A percentile compares a stretch with the other conserved stretches of the same genome.
These are phyloP conservation scores for Etia nguti DNA, from an alignment of 2,113 vertebrate species.

Conservation along the genomic window DNA sequence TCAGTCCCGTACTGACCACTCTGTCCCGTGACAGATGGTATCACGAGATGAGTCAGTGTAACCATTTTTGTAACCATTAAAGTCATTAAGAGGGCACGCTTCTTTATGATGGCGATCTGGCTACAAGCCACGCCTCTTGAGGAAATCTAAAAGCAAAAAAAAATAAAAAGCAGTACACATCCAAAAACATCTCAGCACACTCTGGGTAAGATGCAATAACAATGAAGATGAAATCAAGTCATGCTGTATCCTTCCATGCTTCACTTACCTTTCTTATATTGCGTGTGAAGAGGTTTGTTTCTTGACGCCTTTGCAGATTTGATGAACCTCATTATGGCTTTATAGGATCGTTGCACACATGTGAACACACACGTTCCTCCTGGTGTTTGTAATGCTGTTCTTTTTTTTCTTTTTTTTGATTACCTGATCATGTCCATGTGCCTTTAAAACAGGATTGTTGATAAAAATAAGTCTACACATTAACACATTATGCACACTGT, in stretches of 20 bases:
- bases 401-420: background rate
- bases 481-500: background rate
- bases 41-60: background rate
- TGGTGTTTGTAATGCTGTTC: slow-evolving; percentile 26
- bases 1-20: too few relatives aligned
- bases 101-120: background rate
- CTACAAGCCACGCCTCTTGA: background rate
- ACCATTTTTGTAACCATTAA: background rate
- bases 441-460: slow-evolving; percentile 46
- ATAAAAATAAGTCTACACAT: background rate
- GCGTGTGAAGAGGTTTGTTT: slow-evolving; percentile 44
- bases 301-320: slow-evolving; percentile 9
- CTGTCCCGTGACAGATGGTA: too few relatives aligned
- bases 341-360: slow-evolving; percentile 12
- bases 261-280: background rate
- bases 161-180: background rate
- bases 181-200: background rate
- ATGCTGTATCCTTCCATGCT: background rate
- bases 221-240: background rate
- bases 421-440: slow-evolving; percentile 41
- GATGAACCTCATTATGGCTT: slow-evolving; percentile 56
- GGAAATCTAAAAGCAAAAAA: background rate
- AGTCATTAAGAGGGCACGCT: background rate
- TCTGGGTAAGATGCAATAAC: background rate
- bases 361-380: background rate